phyloP scores from a whole-genome alignment of 2,797 vertebrate genomes.

The Cyclopterus lumpus region DNA sequence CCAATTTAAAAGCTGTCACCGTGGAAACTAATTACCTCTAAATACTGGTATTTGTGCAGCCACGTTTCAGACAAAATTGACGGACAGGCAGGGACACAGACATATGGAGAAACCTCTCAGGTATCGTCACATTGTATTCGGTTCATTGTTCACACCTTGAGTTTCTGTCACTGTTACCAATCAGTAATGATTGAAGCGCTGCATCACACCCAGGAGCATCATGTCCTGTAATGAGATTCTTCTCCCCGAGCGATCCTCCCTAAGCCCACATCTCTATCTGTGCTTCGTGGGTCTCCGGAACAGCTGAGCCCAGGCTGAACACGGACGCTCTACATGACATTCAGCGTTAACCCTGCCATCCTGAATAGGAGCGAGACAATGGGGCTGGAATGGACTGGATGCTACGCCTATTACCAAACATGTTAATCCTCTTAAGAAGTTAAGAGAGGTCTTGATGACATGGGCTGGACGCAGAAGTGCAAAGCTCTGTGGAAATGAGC shows the following conservation, averaged over 20 bases:
- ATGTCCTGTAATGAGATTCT: constrained; percentile 71
- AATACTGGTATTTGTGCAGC: constrained; percentile 3
- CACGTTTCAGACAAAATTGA: constrained; percentile 18
- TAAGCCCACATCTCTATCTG: constrained; percentile 64
- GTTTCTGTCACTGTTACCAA: constrained; percentile 53
- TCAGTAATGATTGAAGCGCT: constrained; percentile 55
- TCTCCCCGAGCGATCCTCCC: constrained; percentile 45
- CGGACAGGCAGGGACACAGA: neutral
- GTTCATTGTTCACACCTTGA: constrained; percentile 45
- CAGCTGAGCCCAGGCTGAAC: constrained; percentile 65
- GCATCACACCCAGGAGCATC: constrained; percentile 57
- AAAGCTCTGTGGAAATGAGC: constrained; percentile 37
- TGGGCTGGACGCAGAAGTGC: constrained; percentile 37
- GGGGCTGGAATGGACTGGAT: constrained; percentile 57
- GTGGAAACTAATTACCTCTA: constrained; percentile 29
- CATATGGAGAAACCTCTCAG: constrained; percentile 33
- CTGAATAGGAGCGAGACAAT: constrained; percentile 65
- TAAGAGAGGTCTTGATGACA: constrained; percentile 70
- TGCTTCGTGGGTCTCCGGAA: constrained; percentile 28
- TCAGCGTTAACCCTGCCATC: constrained; percentile 52
- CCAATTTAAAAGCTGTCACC: constrained; percentile 31
- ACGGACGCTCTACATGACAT: constrained; percentile 54
- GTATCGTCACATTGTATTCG: constrained; percentile 37
- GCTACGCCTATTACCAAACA: constrained; percentile 63
- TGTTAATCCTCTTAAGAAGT: constrained; percentile 78